These are phyloP conservation scores for Microctonus brassicae DNA, from an alignment of 2,888 invertebrate species.

Conservation along the genomic window DNA sequence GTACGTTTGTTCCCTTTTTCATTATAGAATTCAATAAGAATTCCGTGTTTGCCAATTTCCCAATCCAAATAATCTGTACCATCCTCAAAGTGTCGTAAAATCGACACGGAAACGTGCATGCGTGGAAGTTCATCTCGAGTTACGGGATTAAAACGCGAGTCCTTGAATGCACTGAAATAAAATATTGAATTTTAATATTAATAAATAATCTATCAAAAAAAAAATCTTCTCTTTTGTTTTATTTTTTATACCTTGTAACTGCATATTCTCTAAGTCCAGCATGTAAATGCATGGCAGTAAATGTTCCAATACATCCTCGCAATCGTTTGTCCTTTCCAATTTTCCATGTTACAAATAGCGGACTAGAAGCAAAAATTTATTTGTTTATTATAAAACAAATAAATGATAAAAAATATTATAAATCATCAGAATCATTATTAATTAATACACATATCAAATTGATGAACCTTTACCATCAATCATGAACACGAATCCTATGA, in stretches of 20 bases:
- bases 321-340: slow-evolving; percentile 95
- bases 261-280: slow-evolving; percentile 96
- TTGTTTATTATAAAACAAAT: not conserved
- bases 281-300: slow-evolving; percentile 96
- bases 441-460: not conserved
- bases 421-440: not conserved
- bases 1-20: slow-evolving; percentile 94
- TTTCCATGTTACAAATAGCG: slow-evolving; percentile 99
- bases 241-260: slow-evolving; percentile 78
- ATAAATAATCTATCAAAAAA: not conserved
- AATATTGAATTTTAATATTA: no score
- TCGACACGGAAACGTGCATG: slow-evolving; percentile 95
- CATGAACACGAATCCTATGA: no score
- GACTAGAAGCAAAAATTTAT: slow-evolving; percentile 75
- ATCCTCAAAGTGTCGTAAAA: slow-evolving; percentile 96
- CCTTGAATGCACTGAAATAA: slow-evolving; percentile 94
- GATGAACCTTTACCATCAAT: no score
- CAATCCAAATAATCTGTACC: slow-evolving; percentile 96
- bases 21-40: slow-evolving; percentile 96
- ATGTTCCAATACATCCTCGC: slow-evolving; percentile 99
- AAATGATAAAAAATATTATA: not conserved
- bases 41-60: slow-evolving; percentile 97
- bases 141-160: slow-evolving; percentile 96
- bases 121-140: slow-evolving; percentile 93
- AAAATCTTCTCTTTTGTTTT: not conserved